Percentiles rank a stretch among this genome's conserved stretches.
These are phyloP conservation scores for Lasaia peninsularis DNA, from an alignment of 1,140 invertebrate genomes.

Conservation along the genomic window DNA sequence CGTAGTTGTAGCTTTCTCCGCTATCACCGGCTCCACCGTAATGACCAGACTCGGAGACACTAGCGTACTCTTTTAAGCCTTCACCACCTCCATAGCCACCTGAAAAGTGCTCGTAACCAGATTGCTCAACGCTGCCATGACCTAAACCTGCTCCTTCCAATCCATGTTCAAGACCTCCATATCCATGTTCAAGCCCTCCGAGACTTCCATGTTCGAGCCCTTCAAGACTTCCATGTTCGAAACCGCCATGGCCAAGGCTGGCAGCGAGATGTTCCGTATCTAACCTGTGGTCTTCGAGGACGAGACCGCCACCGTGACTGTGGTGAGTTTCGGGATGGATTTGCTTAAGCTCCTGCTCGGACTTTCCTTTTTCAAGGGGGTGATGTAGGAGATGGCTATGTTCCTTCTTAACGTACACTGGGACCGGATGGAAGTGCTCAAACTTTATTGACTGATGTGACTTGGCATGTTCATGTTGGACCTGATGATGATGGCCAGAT, in stretches of 20 bases:
- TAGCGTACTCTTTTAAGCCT: constrained; percentile 55
- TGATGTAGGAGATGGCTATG: constrained; percentile 80
- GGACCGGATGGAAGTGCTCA: constrained; percentile 81
- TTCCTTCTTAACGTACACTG: constrained; percentile 82
- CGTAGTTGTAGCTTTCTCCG: constrained; percentile 58
- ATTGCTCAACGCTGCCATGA: too few species aligned
- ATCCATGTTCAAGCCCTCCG: constrained; percentile 22
- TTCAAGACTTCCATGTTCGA: constrained; percentile 48
- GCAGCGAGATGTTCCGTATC: constrained; percentile 74
- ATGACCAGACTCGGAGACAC: constrained; percentile 43
- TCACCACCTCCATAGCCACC: constrained; percentile 60
- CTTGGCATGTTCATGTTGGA: constrained; percentile 80
- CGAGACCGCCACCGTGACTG: constrained; percentile 77
- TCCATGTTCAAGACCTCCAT: constrained; percentile 11
- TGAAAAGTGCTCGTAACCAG: constrained; percentile 31
- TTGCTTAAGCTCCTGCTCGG: constrained; percentile 78
- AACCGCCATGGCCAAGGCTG: constrained; percentile 44
- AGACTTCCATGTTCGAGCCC: constrained; percentile 36
- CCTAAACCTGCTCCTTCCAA: too few species aligned
- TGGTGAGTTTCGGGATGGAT: constrained; percentile 79
- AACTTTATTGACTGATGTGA: constrained; percentile 82
- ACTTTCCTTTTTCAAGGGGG: constrained; percentile 79
- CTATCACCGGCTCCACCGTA: constrained; percentile 49
- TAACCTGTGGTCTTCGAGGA: constrained; percentile 78
- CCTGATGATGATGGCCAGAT: constrained; percentile 78